phyloP scores from a whole-genome alignment of 2,113 vertebrate genomes.

The Marmota flaviventris region DNA sequence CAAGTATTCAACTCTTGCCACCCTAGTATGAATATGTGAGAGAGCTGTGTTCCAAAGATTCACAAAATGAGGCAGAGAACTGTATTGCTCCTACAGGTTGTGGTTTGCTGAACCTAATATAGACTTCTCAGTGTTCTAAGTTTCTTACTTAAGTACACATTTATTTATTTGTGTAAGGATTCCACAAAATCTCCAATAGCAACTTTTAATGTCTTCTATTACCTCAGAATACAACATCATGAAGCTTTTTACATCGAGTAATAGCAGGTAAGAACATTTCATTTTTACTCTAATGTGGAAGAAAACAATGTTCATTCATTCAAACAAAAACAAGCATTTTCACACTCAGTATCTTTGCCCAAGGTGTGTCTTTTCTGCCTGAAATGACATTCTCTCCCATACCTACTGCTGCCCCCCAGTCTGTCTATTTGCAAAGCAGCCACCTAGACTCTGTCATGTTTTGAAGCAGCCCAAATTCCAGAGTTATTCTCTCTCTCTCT shows the following conservation, averaged over 20 bases:
- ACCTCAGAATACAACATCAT: background rate
- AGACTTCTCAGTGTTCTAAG: background rate
- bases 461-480: background rate
- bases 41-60: background rate
- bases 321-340: background rate
- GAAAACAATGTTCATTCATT: background rate
- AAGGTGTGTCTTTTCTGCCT: background rate
- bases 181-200: background rate
- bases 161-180: background rate
- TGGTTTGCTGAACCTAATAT: background rate
- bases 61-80: background rate
- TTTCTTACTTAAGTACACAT: background rate
- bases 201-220: background rate
- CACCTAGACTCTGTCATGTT: background rate
- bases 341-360: background rate
- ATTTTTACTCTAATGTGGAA: background rate
- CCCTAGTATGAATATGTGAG: background rate
- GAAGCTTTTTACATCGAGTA: background rate
- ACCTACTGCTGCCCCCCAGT: rapidly evolving
- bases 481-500: background rate
- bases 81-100: background rate
- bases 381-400: background rate
- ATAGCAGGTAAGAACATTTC: background rate
- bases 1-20: background rate
- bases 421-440: background rate